Conservation (phyloP, 2,797 vertebrate species). For the Phrynocephalus guinanensis region DNA sequence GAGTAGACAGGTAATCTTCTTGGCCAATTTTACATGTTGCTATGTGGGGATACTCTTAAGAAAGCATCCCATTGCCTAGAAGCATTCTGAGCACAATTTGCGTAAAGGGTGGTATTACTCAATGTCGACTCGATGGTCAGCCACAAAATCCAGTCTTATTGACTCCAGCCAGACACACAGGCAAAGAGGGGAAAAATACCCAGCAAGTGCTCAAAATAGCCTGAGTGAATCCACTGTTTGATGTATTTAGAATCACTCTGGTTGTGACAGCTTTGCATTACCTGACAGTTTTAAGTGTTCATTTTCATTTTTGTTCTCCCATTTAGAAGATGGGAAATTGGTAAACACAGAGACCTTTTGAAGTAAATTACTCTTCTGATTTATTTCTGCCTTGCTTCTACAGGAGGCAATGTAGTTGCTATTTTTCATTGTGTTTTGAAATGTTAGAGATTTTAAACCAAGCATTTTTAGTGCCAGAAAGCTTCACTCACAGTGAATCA, state of each 20-base stretch:
- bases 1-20: too few relatives aligned
- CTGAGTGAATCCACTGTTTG: constrained; percentile 4
- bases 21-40: background rate
- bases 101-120: background rate
- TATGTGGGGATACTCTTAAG: background rate
- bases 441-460: constrained; percentile 63
- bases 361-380: constrained; percentile 69
- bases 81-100: background rate
- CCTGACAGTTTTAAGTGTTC: constrained; percentile 31
- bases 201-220: constrained; percentile 18
- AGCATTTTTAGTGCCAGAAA: constrained; percentile 59
- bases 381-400: constrained; percentile 68
- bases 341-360: constrained; percentile 67
- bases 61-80: too few relatives aligned
- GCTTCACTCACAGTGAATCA: constrained; percentile 53
- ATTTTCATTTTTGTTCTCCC: constrained; percentile 56
- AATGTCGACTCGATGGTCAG: background rate
- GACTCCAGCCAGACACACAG: background rate
- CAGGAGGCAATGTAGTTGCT: constrained; percentile 60
- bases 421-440: constrained; percentile 70
- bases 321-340: constrained; percentile 53
- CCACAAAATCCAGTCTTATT: background rate
- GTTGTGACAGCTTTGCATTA: constrained; percentile 42
- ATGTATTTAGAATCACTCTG: constrained; percentile 34
- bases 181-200: background rate